These are phyloP conservation scores for Bostrychus sinensis DNA, from an alignment of 2,113 vertebrate genomes.

Conservation along the genomic window DNA sequence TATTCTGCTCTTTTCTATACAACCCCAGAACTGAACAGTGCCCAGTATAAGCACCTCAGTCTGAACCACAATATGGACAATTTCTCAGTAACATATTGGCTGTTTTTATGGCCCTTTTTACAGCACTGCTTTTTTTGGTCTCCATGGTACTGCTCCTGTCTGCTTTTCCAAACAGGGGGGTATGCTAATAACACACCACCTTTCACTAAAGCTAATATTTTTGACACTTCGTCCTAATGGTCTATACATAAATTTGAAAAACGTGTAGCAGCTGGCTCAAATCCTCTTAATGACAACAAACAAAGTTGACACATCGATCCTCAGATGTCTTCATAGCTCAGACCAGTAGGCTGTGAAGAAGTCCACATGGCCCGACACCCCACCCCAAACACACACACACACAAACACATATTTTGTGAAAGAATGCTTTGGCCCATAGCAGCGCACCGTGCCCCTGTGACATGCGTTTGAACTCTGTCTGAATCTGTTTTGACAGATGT, in stretches of 20 bases:
- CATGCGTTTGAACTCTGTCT: conserved; percentile 72
- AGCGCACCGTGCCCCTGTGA: conserved; percentile 55
- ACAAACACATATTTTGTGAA: conserved; percentile 34
- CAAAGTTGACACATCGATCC: background rate
- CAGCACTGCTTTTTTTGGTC: background rate
- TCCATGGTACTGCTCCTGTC: background rate
- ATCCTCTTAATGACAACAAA: background rate
- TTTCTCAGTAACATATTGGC: background rate
- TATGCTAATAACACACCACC: background rate
- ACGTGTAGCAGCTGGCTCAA: background rate
- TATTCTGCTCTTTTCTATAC: too few relatives aligned
- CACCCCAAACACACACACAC: conserved; percentile 22
- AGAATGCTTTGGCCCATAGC: conserved; percentile 66
- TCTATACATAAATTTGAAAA: background rate
- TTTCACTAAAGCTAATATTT: background rate
- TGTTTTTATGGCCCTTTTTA: background rate
- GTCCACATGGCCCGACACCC: conserved; percentile 39
- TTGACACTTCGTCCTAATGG: background rate
- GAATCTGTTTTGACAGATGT: conserved; percentile 82
- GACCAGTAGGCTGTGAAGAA: conserved; percentile 41
- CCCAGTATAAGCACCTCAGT: too few relatives aligned
- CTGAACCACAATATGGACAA: background rate
- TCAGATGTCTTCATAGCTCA: conserved; percentile 23
- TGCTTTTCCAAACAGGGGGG: background rate
- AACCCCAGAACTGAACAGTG: too few relatives aligned